Evolutionary conservation across 2,888 invertebrate genomes (phyloP).

Genomic region (Melieria picta): DNA sequence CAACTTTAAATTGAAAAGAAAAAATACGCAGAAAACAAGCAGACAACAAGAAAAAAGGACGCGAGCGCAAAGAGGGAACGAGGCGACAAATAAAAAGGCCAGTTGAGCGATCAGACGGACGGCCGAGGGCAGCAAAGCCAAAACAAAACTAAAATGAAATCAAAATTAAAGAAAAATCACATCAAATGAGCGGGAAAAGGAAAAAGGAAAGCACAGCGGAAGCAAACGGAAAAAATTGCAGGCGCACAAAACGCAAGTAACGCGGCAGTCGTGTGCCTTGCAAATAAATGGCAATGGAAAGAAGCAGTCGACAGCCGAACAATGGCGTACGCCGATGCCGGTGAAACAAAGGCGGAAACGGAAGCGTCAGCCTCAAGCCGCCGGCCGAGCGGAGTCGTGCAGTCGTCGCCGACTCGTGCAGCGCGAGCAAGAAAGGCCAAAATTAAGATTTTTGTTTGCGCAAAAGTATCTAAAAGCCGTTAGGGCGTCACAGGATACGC

Average conservation of each 20-base stretch:
- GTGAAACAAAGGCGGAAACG: constrained; percentile 17
- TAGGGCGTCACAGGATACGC: too few species aligned
- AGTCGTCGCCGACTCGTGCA: too few species aligned
- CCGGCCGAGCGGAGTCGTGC: neutral
- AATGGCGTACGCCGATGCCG: neutral
- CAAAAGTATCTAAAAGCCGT: too few species aligned
- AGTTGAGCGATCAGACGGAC: neutral
- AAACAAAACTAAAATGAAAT: neutral
- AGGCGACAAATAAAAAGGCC: neutral
- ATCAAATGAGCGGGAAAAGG: constrained; percentile 16
- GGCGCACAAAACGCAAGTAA: neutral
- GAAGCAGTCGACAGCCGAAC: too few species aligned
- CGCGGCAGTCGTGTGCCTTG: too few species aligned
- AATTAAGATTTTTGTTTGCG: too few species aligned
- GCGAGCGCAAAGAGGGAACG: neutral
- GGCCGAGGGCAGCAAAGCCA: neutral
- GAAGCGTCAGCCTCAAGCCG: constrained; percentile 15
- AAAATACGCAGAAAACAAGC: neutral
- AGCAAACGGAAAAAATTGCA: constrained; percentile 19
- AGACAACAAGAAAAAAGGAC: neutral
- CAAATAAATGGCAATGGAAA: too few species aligned
- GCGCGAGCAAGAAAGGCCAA: too few species aligned
- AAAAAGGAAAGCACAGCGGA: constrained; percentile 14
- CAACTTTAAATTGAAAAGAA: constrained; percentile 27
- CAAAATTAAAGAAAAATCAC: neutral